Evolutionary conservation across 2,113 vertebrate species (phyloP).

Genomic region (Solea solea): DNA sequence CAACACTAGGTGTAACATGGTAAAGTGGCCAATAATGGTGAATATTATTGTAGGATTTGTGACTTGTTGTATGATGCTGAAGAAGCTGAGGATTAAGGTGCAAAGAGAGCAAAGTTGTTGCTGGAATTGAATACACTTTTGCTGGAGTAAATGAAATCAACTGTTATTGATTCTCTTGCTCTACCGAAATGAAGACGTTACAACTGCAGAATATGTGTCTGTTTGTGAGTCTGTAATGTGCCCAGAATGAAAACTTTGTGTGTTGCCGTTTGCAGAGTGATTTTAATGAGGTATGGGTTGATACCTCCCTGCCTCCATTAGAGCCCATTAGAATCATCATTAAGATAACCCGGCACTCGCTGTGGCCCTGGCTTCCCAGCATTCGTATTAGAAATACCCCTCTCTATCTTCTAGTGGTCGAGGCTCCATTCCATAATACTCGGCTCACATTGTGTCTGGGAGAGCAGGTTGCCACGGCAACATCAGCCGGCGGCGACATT

Average conservation of each 20-base stretch:
- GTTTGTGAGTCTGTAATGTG: constrained; percentile 10
- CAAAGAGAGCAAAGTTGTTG: background rate
- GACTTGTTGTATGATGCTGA: constrained; percentile 6
- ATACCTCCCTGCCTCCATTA: constrained; percentile 77
- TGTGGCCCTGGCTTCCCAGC: constrained; percentile 57
- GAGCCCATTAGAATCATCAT: constrained; percentile 84
- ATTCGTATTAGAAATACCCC: constrained; percentile 58
- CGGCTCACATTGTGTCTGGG: constrained; percentile 73
- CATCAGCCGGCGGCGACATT: constrained; percentile 74
- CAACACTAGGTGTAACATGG: background rate
- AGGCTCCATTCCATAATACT: constrained; percentile 65
- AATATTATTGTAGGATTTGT: background rate
- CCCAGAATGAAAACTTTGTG: constrained; percentile 3
- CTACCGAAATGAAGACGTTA: too few species aligned
- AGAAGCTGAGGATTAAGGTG: constrained; percentile 5
- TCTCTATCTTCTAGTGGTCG: constrained; percentile 53
- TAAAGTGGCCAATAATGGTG: background rate
- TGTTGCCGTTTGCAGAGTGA: constrained; percentile 27
- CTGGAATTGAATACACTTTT: background rate
- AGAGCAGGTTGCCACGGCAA: constrained; percentile 81
- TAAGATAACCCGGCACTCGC: constrained; percentile 71
- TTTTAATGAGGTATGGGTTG: constrained; percentile 78
- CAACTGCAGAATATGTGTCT: background rate
- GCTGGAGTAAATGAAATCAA: background rate
- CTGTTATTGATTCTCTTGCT: background rate